Percentiles rank a stretch among this genome's conserved stretches.
Conservation (phyloP, 1,140 invertebrate species). For the Microplitis mediator region DNA sequence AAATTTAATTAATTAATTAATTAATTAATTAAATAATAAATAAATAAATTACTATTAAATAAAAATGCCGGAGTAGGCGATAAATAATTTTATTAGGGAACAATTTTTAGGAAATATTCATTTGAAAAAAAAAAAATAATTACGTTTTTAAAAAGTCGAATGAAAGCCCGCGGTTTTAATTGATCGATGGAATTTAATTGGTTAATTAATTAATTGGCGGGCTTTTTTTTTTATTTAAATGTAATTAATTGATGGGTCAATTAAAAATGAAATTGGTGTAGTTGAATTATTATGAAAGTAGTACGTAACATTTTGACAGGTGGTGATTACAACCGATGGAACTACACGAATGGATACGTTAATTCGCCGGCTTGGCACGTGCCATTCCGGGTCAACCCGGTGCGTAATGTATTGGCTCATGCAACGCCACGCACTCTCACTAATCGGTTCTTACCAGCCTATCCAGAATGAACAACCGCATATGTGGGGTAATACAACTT, state of each 20-base stretch:
- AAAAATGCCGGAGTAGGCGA: no score
- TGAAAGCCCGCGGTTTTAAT: not conserved
- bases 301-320: conserved; percentile 55
- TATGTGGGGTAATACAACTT: conserved; percentile 19
- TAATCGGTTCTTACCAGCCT: conserved; percentile 61
- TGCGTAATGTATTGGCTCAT: conserved; percentile 64
- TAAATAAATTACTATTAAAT: not conserved
- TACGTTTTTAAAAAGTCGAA: no score
- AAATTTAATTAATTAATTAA: no score
- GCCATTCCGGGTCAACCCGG: conserved; percentile 58
- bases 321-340: conserved; percentile 61
- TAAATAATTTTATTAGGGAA: conserved; percentile 36
- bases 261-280: not conserved
- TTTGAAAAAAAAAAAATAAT: not conserved
- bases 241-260: not conserved
- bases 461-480: conserved; percentile 46
- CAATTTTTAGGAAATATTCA: conserved; percentile 29
- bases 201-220: not conserved
- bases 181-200: not conserved
- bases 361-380: conserved; percentile 63
- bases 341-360: conserved; percentile 61
- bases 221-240: not conserved
- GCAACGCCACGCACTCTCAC: conserved; percentile 61
- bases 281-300: conserved; percentile 32
- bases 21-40: conserved; percentile 16